Conservation (phyloP, 2,113 vertebrate genomes). For the Misgurnus mizolepis region DNA sequence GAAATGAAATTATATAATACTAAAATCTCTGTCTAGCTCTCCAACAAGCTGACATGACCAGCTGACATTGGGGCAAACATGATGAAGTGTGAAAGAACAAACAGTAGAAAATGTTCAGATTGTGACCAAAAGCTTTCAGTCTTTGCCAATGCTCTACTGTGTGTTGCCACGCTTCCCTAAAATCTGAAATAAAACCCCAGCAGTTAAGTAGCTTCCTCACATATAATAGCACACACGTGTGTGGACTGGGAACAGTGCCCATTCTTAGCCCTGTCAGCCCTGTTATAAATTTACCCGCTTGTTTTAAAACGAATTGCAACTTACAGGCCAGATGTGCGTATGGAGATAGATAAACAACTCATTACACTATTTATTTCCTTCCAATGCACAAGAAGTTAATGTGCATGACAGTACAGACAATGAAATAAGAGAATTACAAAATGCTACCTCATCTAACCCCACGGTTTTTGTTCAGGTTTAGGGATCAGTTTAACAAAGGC, state of each 20-base stretch:
- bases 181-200: conserved; percentile 69
- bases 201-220: conserved; percentile 59
- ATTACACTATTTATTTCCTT: conserved; percentile 64
- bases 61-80: conserved; percentile 17
- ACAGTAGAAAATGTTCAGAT: conserved; percentile 8
- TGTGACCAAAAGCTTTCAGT: conserved; percentile 13
- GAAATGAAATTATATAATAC: too few species aligned
- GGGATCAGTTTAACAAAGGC: not conserved
- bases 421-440: conserved; percentile 25
- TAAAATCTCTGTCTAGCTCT: conserved; percentile 49
- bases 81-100: conserved; percentile 9
- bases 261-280: conserved; percentile 72
- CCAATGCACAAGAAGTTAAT: conserved; percentile 23
- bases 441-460: conserved; percentile 22
- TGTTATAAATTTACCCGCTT: conserved; percentile 74
- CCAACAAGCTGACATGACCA: conserved; percentile 37
- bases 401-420: not conserved
- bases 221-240: conserved; percentile 55
- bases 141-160: not conserved
- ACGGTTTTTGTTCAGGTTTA: not conserved
- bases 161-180: conserved; percentile 47
- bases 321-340: conserved; percentile 77
- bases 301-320: conserved; percentile 73
- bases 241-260: conserved; percentile 71
- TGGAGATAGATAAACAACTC: conserved; percentile 68